Evolutionary conservation across 2,888 invertebrate species (phyloP).

Genomic region (Cerastis leucographa): DNA sequence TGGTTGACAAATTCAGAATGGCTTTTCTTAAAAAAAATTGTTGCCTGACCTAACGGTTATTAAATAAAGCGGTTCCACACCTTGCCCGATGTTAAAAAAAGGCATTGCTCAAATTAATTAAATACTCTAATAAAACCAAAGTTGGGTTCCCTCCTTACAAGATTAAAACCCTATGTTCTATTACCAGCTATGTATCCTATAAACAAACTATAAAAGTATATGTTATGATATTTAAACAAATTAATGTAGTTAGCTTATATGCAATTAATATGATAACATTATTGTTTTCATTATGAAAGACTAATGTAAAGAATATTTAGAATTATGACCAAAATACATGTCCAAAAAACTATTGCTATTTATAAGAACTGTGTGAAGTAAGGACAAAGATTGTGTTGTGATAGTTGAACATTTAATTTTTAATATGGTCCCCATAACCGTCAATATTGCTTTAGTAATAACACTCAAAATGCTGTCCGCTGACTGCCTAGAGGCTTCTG

Average conservation of each 20-base stretch:
- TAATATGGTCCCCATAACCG: not conserved
- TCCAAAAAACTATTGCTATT: conserved; percentile 44
- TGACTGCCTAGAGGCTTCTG: too few relatives aligned
- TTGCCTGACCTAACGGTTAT: not conserved
- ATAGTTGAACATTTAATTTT: not conserved
- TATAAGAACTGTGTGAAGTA: conserved; percentile 19
- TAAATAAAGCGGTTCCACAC: too few relatives aligned
- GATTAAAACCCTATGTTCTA: conserved; percentile 22
- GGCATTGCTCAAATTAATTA: not conserved
- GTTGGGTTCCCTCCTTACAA: too few relatives aligned
- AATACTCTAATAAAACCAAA: not conserved
- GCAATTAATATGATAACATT: conserved; percentile 47
- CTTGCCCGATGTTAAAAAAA: not conserved
- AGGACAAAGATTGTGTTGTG: conserved; percentile 15
- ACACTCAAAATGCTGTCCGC: too few relatives aligned
- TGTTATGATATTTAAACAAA: conserved; percentile 55
- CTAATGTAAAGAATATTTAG: conserved; percentile 52
- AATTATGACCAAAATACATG: conserved; percentile 55
- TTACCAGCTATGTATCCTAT: conserved; percentile 33
- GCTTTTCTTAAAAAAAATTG: not conserved
- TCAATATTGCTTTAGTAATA: too few relatives aligned
- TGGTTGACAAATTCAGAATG: not conserved
- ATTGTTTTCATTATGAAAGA: conserved; percentile 52
- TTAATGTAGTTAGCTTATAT: conserved; percentile 54
- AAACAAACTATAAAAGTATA: conserved; percentile 42